Evolutionary conservation across 2,113 vertebrate species (phyloP).

Genomic region (Dermatemys mawii): DNA sequence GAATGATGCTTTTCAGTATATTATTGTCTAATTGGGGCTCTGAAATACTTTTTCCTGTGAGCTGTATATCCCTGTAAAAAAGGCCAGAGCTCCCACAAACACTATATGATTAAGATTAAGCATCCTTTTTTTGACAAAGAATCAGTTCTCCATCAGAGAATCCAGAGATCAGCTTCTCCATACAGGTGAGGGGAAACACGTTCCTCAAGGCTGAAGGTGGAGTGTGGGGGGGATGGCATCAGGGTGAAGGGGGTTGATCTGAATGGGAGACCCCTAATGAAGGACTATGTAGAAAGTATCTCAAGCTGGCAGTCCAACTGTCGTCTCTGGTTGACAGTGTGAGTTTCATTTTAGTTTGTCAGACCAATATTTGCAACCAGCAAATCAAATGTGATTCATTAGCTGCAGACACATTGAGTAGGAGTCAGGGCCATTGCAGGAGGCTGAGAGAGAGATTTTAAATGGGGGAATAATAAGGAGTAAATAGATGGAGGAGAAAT

Average conservation of each 20-base stretch:
- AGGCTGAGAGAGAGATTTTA: fast-evolving
- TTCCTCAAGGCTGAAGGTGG: neutral
- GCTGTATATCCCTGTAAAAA: neutral
- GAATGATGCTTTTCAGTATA: neutral
- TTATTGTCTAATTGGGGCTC: neutral
- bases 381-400: fast-evolving
- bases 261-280: fast-evolving
- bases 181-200: neutral
- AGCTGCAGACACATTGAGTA: fast-evolving
- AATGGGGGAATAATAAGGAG: neutral
- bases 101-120: neutral
- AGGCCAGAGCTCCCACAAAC: neutral
- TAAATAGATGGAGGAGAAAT: neutral
- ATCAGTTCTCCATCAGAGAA: neutral
- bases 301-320: neutral
- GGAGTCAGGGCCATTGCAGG: neutral
- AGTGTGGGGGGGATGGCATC: neutral
- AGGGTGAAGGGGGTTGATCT: neutral
- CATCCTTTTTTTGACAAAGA: neutral
- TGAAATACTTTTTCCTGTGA: neutral
- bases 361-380: neutral
- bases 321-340: neutral
- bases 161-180: neutral
- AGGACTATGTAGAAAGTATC: neutral
- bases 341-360: neutral